Evolutionary conservation across 1,140 invertebrate genomes (phyloP).

Genomic region (Macrobrachium nipponense): DNA sequence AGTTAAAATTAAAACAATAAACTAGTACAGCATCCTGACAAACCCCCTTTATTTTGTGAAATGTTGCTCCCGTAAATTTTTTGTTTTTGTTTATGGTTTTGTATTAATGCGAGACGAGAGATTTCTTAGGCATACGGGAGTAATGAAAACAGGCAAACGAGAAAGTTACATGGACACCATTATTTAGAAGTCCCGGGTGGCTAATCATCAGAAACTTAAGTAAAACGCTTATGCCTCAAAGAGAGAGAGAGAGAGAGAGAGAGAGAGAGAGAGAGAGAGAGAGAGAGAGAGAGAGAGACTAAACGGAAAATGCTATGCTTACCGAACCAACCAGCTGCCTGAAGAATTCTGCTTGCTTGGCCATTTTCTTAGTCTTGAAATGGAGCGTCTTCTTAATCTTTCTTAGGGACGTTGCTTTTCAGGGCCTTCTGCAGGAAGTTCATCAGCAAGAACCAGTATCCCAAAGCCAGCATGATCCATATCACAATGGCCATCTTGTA

Average conservation of each 20-base stretch:
- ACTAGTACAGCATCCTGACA: no score
- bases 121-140: no score
- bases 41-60: no score
- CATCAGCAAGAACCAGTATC: slow-evolving; percentile 69
- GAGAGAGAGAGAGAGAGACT: neutral
- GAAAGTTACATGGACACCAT: no score
- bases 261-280: slow-evolving; percentile 6
- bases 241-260: neutral
- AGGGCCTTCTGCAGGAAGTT: slow-evolving; percentile 68
- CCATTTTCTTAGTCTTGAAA: slow-evolving; percentile 41
- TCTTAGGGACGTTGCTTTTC: slow-evolving; percentile 62
- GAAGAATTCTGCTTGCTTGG: slow-evolving; percentile 61
- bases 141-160: no score
- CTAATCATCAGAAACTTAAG: no score
- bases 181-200: no score
- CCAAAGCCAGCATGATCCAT: slow-evolving; percentile 69
- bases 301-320: neutral
- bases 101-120: no score
- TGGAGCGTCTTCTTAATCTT: slow-evolving; percentile 53
- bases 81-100: no score
- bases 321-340: slow-evolving; percentile 53
- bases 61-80: no score
- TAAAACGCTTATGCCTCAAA: no score
- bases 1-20: no score
- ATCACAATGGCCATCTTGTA: slow-evolving; percentile 68